A percentile compares a stretch with the other conserved stretches of the same genome.
These are phyloP conservation scores for Cheumatopsyche charites DNA, from an alignment of 1,140 invertebrate genomes.

Conservation along the genomic window DNA sequence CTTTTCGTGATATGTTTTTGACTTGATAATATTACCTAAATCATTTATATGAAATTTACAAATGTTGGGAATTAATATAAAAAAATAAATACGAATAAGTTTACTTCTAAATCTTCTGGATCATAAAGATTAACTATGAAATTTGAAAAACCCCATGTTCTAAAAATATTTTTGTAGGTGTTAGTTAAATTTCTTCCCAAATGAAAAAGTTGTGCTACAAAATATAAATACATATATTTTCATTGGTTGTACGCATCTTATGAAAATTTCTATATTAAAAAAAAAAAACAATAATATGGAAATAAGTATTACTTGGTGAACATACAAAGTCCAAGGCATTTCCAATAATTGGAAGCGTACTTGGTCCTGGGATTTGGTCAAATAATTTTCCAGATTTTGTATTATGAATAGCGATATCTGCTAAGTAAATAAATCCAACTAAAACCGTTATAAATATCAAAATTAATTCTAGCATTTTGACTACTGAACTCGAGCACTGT, in stretches of 20 bases:
- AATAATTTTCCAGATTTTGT: conserved; percentile 45
- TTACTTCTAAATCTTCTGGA: conserved; percentile 30
- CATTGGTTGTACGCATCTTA: background rate
- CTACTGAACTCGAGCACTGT: too few relatives aligned
- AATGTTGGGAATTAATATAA: background rate
- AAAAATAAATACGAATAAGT: too few relatives aligned
- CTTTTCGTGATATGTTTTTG: conserved; percentile 62
- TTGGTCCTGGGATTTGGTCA: conserved; percentile 51
- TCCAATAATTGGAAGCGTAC: conserved; percentile 48
- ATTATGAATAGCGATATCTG: background rate
- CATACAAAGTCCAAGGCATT: conserved; percentile 51
- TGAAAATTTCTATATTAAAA: background rate
- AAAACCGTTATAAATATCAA: background rate
- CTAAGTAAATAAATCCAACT: background rate
- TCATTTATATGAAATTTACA: conserved; percentile 13
- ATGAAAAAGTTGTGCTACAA: conserved; percentile 10
- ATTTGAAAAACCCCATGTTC: background rate
- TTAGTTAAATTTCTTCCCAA: background rate
- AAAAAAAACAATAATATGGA: background rate
- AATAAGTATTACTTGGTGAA: conserved; percentile 47
- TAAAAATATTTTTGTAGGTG: conserved; percentile 3
- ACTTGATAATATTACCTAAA: conserved; percentile 59
- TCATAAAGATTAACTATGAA: background rate
- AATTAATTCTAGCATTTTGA: too few relatives aligned
- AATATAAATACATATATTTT: background rate